Percentiles rank a stretch among this genome's conserved stretches.
Evolutionary conservation across 2,888 invertebrate genomes (phyloP).

Genomic region (Drosophila anomelani): DNA sequence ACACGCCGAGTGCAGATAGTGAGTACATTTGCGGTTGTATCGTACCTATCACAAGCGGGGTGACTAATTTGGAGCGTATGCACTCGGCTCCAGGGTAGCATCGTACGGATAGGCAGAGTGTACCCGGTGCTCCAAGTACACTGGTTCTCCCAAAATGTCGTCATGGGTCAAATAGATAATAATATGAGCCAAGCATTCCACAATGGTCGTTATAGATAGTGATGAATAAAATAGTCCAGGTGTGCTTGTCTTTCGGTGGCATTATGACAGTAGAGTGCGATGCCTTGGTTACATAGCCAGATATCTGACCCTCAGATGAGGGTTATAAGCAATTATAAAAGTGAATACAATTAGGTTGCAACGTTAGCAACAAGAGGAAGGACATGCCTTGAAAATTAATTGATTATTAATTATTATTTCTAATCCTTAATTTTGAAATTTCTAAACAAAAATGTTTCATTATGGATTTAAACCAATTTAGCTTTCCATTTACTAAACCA

Average conservation of each 20-base stretch:
- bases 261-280: slow-evolving; percentile 6
- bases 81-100: slow-evolving; percentile 2
- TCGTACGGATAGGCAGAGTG: slow-evolving; percentile 6
- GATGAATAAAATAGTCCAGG: not conserved
- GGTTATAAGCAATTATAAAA: not conserved
- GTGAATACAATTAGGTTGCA: not conserved
- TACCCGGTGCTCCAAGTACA: not conserved
- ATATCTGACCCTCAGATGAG: not conserved
- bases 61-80: slow-evolving; percentile 25
- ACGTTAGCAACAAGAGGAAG: not conserved
- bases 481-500: too few relatives aligned
- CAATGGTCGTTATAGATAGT: not conserved
- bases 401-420: not conserved
- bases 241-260: slow-evolving; percentile 8
- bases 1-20: slow-evolving; percentile 18
- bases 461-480: too few relatives aligned
- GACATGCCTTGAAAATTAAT: not conserved
- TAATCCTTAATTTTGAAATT: not conserved
- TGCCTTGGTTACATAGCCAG: not conserved
- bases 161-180: slow-evolving; percentile 23
- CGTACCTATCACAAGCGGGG: not conserved
- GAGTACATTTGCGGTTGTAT: slow-evolving; percentile 11
- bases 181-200: not conserved
- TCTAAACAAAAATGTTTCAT: not conserved
- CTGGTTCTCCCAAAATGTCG: slow-evolving; percentile 13